Percentiles rank a stretch among this genome's conserved stretches.
Conservation (phyloP, 2,113 vertebrate species). For the Hemiscyllium ocellatum region DNA sequence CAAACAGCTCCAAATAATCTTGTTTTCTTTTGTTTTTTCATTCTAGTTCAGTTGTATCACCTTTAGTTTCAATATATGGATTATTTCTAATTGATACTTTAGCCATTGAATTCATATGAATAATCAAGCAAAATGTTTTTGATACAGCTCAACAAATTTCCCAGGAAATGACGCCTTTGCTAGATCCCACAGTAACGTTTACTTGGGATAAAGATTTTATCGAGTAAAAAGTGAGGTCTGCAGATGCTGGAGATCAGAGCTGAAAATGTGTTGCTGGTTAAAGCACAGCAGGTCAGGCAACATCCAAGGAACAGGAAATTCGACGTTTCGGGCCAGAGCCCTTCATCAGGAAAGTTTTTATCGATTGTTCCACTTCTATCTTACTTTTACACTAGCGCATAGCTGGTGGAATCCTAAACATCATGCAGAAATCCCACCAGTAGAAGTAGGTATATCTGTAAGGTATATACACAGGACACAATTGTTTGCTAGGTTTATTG, state of each 20-base stretch:
- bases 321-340: too few relatives aligned
- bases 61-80: background rate
- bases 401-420: background rate
- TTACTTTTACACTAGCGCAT: background rate
- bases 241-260: too few relatives aligned
- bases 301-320: too few relatives aligned
- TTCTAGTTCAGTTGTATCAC: background rate
- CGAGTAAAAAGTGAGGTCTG: too few relatives aligned
- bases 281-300: too few relatives aligned
- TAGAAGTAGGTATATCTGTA: background rate
- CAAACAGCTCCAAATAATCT: too few relatives aligned
- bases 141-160: background rate
- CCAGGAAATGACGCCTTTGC: background rate
- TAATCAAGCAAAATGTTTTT: background rate
- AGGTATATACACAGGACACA: background rate
- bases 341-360: too few relatives aligned
- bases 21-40: too few relatives aligned
- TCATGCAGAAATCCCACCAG: background rate
- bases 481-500: background rate
- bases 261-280: too few relatives aligned
- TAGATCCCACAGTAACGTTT: background rate
- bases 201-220: background rate
- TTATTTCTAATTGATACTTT: background rate
- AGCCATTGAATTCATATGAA: background rate
- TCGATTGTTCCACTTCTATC: background rate